phyloP scores from a whole-genome alignment of 2,797 vertebrate genomes.

The Rhinogobio ventralis region DNA sequence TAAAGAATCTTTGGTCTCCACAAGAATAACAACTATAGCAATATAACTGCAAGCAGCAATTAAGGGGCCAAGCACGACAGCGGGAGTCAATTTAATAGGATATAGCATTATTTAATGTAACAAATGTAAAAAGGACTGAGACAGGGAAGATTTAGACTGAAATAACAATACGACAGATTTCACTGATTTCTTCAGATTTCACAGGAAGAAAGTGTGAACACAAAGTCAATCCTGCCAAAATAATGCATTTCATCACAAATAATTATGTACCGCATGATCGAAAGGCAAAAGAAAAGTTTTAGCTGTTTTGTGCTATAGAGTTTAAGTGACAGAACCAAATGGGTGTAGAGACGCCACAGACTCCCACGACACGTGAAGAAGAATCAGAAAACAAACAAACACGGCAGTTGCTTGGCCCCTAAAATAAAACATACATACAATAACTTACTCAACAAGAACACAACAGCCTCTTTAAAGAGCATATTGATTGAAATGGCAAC shows the following conservation, averaged over 20 bases:
- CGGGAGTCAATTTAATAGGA: background rate
- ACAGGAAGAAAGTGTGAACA: background rate
- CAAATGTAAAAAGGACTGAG: background rate
- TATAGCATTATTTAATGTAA: background rate
- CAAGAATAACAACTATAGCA: conserved; percentile 65
- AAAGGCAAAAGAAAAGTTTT: background rate
- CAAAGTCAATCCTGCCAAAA: background rate
- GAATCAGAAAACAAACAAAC: background rate
- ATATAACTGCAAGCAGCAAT: conserved; percentile 15
- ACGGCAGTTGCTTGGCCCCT: conserved; percentile 17
- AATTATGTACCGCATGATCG: background rate
- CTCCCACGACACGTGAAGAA: conserved; percentile 49
- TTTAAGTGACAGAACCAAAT: background rate
- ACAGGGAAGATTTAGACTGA: background rate
- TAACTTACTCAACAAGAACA: conserved; percentile 75
- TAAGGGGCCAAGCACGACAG: conserved; percentile 6
- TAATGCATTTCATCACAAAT: background rate
- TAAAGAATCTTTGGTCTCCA: conserved; percentile 58
- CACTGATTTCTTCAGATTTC: background rate
- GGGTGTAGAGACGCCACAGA: background rate
- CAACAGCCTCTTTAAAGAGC: conserved; percentile 65
- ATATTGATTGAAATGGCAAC: conserved; percentile 64
- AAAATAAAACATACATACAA: conserved; percentile 70
- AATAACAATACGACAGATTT: background rate
- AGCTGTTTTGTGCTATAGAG: background rate